Conservation (phyloP, 2,797 vertebrate genomes). For the Sciurus carolinensis region DNA sequence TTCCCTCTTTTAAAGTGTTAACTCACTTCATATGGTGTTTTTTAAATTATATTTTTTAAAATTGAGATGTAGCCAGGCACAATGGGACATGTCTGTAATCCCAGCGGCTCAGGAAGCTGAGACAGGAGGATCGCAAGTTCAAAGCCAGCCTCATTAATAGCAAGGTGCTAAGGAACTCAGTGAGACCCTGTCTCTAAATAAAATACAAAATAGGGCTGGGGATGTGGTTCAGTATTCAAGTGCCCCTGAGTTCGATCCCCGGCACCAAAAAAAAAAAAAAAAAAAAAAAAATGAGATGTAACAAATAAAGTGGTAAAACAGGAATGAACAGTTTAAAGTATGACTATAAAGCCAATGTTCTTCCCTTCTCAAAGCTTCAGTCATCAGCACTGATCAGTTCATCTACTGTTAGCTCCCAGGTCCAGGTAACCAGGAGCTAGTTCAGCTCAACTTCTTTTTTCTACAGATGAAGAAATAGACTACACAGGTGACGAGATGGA, state of each 20-base stretch:
- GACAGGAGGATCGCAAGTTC: too few relatives aligned
- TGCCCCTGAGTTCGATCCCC: too few relatives aligned
- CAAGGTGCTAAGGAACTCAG: too few relatives aligned
- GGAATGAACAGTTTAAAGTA: neutral
- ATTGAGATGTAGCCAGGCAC: neutral
- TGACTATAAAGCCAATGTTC: neutral
- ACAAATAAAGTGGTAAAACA: constrained; percentile 7
- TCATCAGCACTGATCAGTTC: neutral
- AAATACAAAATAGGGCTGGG: too few relatives aligned
- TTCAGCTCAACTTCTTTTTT: neutral
- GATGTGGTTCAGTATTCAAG: too few relatives aligned
- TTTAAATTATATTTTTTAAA: neutral
- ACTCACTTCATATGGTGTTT: neutral
- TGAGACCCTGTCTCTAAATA: too few relatives aligned
- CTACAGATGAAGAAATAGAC: neutral
- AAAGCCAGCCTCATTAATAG: too few relatives aligned
- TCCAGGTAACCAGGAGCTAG: neutral
- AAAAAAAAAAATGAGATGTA: neutral
- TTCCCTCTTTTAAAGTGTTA: constrained; percentile 41
- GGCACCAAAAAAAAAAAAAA: too few relatives aligned
- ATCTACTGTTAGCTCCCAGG: neutral
- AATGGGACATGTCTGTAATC: too few relatives aligned
- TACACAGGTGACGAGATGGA: neutral
- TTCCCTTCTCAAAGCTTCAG: neutral
- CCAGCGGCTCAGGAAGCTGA: too few relatives aligned